Evolutionary conservation across 2,113 vertebrate genomes (phyloP).

Genomic region (Saccopteryx leptura): DNA sequence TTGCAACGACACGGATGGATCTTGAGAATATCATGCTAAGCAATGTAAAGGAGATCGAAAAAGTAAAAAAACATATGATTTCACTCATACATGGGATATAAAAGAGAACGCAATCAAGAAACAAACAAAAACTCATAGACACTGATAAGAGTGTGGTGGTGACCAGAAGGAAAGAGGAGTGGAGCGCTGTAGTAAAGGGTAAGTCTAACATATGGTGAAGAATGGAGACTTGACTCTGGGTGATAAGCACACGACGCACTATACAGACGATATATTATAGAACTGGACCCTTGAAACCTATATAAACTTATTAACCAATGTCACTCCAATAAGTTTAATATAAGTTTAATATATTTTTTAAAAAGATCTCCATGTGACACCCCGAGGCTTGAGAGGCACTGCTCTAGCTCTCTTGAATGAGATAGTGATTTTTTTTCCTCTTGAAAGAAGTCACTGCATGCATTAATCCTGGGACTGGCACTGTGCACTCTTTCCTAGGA

Average conservation of each 20-base stretch:
- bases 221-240: background rate
- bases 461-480: background rate
- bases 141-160: background rate
- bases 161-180: background rate
- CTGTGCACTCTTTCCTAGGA: slow-evolving; percentile 59
- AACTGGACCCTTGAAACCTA: background rate
- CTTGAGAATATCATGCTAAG: background rate
- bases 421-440: background rate
- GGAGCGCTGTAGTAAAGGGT: background rate
- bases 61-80: background rate
- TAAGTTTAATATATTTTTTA: background rate
- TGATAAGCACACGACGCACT: background rate
- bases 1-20: background rate
- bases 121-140: background rate
- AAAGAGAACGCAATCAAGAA: background rate
- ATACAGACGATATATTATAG: background rate
- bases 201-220: background rate
- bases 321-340: background rate
- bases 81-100: background rate
- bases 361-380: background rate
- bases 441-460: background rate
- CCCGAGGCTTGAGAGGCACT: background rate
- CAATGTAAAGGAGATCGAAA: background rate
- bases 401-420: background rate
- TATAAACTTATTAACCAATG: background rate